Base-by-base conservation (phyloP, 2,797 vertebrate genomes). In the Anguilla megastoma region DNA sequence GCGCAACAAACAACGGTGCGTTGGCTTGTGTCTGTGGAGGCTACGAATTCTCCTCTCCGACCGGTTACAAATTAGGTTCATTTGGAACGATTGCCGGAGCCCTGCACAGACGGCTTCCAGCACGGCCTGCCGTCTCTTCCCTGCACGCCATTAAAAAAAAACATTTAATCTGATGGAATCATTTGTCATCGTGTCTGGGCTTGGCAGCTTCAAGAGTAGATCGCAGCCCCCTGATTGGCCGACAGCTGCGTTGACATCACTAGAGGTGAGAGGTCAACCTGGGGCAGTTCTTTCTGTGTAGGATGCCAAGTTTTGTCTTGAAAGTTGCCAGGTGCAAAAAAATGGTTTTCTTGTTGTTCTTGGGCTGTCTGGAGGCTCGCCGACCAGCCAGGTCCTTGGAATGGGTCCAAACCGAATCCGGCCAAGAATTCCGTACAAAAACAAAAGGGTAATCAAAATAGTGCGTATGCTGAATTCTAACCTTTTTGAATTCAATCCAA, bases 151-250 rank as follows among this genome's bases (percentile, higher is more conserved):
- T 98, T 98, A 97, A 96, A 97, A 24, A 8, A 10, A 96, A 97
- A 96, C 97, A 98, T 98, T 98, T 97, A 95, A 96, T 96, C 94
- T 97, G 97, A 98, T 97, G 95, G 97, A 96, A 96, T 97, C 97
- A 98, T 98, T 98, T 97, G 97, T 98, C 97, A 98, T 97, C 95
- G 94, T 95, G 96, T 97, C 96, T 95, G 94, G 94, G 92, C 94
- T 94, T 93, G 91, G 93, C 96, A 93, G 95, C 93, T 95, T 96
- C 96, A 95, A 96, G 97, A 97, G 96, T 96, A 97, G 96, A 93
- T 95, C 94, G 90, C 93, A 96, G 95, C 92, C 90, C 84, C 94
- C 91, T 94, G 93, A 97, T 96, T 97, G 96, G 97, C 92, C 89
- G 89, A 95, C 93, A 92, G 93, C 94, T 92, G 88, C 92, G 92